Evolutionary conservation across 2,888 invertebrate species (phyloP).

Genomic region (Notodonta ziczac): DNA sequence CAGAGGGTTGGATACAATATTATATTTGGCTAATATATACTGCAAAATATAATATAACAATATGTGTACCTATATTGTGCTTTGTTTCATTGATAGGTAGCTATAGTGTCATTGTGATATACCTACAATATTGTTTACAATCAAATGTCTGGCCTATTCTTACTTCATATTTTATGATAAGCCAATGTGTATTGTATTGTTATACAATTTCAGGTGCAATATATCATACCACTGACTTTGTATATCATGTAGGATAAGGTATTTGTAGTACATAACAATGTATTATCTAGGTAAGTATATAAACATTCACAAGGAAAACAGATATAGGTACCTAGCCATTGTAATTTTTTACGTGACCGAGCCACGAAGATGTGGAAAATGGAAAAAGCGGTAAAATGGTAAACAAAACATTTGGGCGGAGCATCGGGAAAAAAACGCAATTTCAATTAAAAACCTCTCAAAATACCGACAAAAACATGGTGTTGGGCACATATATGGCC

Average conservation of each 20-base stretch:
- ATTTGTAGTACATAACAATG: constrained; percentile 8
- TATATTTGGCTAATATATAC: too few species aligned
- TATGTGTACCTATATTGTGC: too few species aligned
- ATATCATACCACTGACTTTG: constrained; percentile 19
- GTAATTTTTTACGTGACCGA: constrained; percentile 22
- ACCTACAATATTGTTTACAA: background rate
- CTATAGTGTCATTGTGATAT: background rate
- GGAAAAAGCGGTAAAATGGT: constrained; percentile 60
- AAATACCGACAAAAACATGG: constrained; percentile 26
- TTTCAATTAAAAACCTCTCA: constrained; percentile 30
- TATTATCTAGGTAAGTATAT: constrained; percentile 5
- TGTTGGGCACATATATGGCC: constrained; percentile 24
- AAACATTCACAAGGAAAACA: constrained; percentile 26
- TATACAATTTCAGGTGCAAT: constrained; percentile 2
- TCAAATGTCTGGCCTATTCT: background rate
- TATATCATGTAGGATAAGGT: constrained; percentile 14
- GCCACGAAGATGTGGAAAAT: constrained; percentile 1
- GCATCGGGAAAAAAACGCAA: constrained; percentile 36
- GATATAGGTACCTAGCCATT: constrained; percentile 24
- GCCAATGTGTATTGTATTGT: background rate
- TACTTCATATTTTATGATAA: background rate
- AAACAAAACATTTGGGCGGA: constrained; percentile 76
- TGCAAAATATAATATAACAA: too few species aligned
- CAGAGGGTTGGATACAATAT: too few species aligned
- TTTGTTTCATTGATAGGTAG: background rate